These are phyloP conservation scores for Anabacerthia variegaticeps DNA, from an alignment of 2,797 vertebrate species.

Conservation along the genomic window DNA sequence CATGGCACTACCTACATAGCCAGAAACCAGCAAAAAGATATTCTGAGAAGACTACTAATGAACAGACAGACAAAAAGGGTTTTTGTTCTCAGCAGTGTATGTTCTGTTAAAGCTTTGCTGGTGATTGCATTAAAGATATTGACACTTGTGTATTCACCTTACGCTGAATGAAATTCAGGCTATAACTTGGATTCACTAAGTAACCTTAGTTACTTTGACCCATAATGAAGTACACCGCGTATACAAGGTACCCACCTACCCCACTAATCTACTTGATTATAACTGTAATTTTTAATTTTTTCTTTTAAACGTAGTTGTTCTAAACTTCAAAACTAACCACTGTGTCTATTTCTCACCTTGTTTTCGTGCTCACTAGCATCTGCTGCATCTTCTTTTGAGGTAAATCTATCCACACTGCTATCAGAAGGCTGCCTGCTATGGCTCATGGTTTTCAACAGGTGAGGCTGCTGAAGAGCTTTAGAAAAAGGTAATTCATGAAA, in stretches of 20 bases:
- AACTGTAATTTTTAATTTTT: not conserved
- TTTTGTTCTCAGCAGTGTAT: not conserved
- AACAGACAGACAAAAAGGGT: not conserved
- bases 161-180: not conserved
- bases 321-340: not conserved
- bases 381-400: conserved; percentile 84
- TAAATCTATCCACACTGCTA: conserved; percentile 87
- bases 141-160: not conserved
- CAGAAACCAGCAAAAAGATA: not conserved
- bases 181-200: not conserved
- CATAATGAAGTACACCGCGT: not conserved
- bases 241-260: not conserved
- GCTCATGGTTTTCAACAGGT: conserved; percentile 83
- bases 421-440: conserved; percentile 93
- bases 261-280: not conserved
- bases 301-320: not conserved
- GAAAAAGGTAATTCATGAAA: not conserved
- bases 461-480: conserved; percentile 88
- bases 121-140: not conserved
- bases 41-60: not conserved
- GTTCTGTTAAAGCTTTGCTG: not conserved
- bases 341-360: conserved; percentile 80
- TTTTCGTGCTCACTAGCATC: conserved; percentile 86
- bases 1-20: not conserved
- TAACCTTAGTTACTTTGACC: not conserved